A percentile compares a stretch with the other conserved stretches of the same genome.
phyloP scores from a whole-genome alignment of 2,113 vertebrate species.

The Tauraco erythrolophus region DNA sequence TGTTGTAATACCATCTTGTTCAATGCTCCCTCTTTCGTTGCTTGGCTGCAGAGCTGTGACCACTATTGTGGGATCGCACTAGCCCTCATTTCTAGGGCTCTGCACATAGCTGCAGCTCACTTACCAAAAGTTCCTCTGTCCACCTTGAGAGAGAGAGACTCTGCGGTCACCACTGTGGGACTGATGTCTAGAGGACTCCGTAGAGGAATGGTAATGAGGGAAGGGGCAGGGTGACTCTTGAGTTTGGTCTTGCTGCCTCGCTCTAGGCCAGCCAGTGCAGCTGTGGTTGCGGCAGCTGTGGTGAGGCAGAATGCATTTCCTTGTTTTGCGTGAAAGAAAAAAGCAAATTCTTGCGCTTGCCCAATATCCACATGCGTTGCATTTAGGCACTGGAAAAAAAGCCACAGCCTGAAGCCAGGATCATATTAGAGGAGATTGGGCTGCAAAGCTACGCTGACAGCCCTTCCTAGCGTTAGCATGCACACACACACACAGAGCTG shows the following conservation, averaged over 20 bases:
- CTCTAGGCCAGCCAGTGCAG: neutral
- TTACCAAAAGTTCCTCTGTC: neutral
- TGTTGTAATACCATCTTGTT: rapidly evolving
- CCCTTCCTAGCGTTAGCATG: neutral
- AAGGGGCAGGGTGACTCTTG: neutral
- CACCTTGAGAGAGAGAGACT: neutral
- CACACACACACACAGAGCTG: neutral
- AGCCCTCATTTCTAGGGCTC: neutral
- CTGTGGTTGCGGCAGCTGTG: neutral
- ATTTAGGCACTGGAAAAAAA: neutral
- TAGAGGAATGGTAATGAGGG: neutral
- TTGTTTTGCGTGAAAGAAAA: neutral
- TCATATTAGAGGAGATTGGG: neutral
- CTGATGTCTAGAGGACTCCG: neutral
- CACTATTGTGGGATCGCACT: rapidly evolving
- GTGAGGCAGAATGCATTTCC: neutral
- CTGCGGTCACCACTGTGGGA: neutral
- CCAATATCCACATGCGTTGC: neutral
- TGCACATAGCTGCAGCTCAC: rapidly evolving
- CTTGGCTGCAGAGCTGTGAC: neutral
- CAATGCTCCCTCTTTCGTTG: neutral
- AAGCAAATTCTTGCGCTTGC: neutral
- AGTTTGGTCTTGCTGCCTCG: neutral
- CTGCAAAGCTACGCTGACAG: neutral
- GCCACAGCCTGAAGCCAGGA: neutral